A percentile compares a stretch with the other conserved stretches of the same genome.
phyloP scores from a whole-genome alignment of 1,140 invertebrate genomes.

The Aphelinus certus region DNA sequence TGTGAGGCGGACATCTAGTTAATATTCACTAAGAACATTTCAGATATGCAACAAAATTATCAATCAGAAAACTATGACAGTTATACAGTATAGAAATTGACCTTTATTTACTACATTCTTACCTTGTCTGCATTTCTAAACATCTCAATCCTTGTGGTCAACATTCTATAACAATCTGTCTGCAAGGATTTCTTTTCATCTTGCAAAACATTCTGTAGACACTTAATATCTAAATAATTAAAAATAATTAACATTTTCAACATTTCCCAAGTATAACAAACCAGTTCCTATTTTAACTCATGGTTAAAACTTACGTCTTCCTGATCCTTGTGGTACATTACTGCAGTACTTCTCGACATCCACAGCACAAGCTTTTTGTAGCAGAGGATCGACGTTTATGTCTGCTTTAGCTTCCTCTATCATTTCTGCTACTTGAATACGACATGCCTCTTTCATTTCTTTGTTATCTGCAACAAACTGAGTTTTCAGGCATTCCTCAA shows the following conservation, averaged over 20 bases:
- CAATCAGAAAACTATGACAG: background rate
- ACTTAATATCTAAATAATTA: constrained; percentile 79
- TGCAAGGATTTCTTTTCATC: constrained; percentile 75
- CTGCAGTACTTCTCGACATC: constrained; percentile 87
- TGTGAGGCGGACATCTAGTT: background rate
- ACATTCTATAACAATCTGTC: constrained; percentile 79
- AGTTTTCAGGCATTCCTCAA: constrained; percentile 89
- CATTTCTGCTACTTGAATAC: constrained; percentile 81
- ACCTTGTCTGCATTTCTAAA: constrained; percentile 87
- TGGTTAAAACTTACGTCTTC: constrained; percentile 74
- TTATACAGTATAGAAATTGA: background rate
- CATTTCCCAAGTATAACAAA: too few species aligned
- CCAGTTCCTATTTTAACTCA: too few species aligned
- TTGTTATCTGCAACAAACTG: constrained; percentile 75
- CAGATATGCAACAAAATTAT: too few species aligned
- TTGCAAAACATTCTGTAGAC: constrained; percentile 78
- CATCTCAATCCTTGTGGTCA: constrained; percentile 86
- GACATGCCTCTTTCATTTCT: constrained; percentile 77
- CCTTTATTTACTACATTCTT: constrained; percentile 40
- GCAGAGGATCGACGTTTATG: constrained; percentile 83
- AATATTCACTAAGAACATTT: constrained; percentile 17
- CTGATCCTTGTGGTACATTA: constrained; percentile 84
- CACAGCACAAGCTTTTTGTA: constrained; percentile 80
- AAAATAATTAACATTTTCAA: background rate
- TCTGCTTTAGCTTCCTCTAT: constrained; percentile 84